Evolutionary conservation across 2,113 vertebrate species (phyloP).

Genomic region (Lethenteron reissneri): DNA sequence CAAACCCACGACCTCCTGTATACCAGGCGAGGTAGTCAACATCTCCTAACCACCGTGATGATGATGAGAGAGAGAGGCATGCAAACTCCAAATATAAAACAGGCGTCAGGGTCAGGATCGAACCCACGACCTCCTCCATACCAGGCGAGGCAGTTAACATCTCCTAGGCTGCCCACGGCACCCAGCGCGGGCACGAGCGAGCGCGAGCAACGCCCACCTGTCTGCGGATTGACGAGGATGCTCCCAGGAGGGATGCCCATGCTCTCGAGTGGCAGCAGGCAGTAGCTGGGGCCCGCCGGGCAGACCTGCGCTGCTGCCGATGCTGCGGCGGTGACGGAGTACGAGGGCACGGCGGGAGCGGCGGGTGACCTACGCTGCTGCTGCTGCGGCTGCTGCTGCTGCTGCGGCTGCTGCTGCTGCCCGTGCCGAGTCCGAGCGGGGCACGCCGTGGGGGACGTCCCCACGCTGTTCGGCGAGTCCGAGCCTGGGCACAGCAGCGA

Average conservation of each 20-base stretch:
- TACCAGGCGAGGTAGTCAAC: neutral
- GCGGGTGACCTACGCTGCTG: constrained; percentile 31
- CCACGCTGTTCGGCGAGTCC: constrained; percentile 40
- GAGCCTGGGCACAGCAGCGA: constrained; percentile 19
- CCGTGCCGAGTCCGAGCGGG: too few relatives aligned
- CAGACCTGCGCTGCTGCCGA: constrained; percentile 30
- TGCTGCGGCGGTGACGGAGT: constrained; percentile 22
- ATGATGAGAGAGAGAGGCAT: too few relatives aligned
- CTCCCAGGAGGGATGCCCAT: constrained; percentile 69
- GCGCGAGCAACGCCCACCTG: constrained; percentile 26
- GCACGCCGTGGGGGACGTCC: constrained; percentile 14
- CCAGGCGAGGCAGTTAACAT: too few relatives aligned
- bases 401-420: too few relatives aligned
- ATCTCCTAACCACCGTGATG: neutral
- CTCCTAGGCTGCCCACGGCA: too few relatives aligned
- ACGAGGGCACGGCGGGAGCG: constrained; percentile 19
- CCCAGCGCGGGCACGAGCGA: too few relatives aligned
- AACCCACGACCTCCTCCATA: neutral
- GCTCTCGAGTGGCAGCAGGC: constrained; percentile 52
- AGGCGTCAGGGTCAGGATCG: too few relatives aligned
- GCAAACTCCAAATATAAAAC: too few relatives aligned
- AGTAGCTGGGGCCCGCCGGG: constrained; percentile 41
- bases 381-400: constrained; percentile 19
- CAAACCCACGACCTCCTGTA: neutral
- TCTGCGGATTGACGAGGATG: constrained; percentile 74